Evolutionary conservation across 2,888 invertebrate genomes (phyloP).

Genomic region (Biston stratarius): DNA sequence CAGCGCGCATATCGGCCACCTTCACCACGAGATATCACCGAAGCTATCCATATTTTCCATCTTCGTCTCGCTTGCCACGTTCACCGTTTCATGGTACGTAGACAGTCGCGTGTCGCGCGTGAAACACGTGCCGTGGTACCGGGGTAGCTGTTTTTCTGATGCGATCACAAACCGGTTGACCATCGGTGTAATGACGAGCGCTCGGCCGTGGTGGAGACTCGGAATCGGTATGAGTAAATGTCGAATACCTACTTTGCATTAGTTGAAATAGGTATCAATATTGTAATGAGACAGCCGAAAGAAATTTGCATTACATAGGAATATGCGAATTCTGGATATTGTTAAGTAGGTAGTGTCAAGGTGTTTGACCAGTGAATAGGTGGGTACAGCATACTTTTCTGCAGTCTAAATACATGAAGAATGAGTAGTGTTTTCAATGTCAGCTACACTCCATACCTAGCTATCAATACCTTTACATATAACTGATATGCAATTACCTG

Average conservation of each 20-base stretch:
- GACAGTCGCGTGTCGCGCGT: slow-evolving; percentile 20
- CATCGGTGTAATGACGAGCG: slow-evolving; percentile 77
- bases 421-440: slow-evolving; percentile 13
- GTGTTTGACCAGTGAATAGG: slow-evolving; percentile 30
- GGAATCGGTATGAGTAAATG: slow-evolving; percentile 70
- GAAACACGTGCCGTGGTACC: slow-evolving; percentile 61
- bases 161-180: slow-evolving; percentile 84
- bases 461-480: no score
- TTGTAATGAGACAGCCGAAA: slow-evolving; percentile 46
- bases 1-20: slow-evolving; percentile 69
- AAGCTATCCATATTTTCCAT: slow-evolving; percentile 20
- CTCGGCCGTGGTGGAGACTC: slow-evolving; percentile 58
- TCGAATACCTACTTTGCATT: slow-evolving; percentile 76
- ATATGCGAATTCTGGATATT: slow-evolving; percentile 41
- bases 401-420: not conserved
- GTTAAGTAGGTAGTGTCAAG: slow-evolving; percentile 28
- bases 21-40: slow-evolving; percentile 60
- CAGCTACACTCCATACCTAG: not conserved
- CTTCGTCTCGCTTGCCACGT: slow-evolving; percentile 27
- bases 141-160: slow-evolving; percentile 83
- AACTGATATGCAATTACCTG: no score
- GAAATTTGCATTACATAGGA: slow-evolving; percentile 46
- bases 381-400: slow-evolving; percentile 17
- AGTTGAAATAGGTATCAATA: slow-evolving; percentile 60
- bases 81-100: slow-evolving; percentile 6